Evolutionary conservation across 2,888 invertebrate genomes (phyloP).

Genomic region (Pseudoips prasinana): DNA sequence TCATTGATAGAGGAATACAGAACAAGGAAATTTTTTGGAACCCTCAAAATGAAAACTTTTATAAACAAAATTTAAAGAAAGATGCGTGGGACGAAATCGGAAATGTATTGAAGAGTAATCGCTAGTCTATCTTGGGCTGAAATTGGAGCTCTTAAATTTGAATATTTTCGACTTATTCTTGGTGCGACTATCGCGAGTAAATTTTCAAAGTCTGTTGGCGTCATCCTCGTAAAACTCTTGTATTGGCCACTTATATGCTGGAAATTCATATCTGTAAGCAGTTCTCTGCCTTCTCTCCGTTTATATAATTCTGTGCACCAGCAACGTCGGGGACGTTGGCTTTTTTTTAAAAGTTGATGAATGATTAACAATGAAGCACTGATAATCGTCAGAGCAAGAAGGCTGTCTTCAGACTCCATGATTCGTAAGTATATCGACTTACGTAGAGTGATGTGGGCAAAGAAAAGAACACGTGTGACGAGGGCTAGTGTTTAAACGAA

Average conservation of each 20-base stretch:
- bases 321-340: conserved; percentile 24
- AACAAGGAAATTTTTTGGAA: conserved; percentile 22
- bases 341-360: conserved; percentile 15
- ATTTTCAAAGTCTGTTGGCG: conserved; percentile 10
- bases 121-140: conserved; percentile 19
- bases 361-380: conserved; percentile 19
- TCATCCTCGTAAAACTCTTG: too few species aligned
- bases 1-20: conserved; percentile 22
- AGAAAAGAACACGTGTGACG: too few species aligned
- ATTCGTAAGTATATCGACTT: too few species aligned
- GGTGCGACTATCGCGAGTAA: conserved; percentile 18
- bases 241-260: too few species aligned
- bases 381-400: conserved; percentile 15
- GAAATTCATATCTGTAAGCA: too few species aligned
- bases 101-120: conserved; percentile 12
- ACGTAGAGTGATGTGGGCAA: too few species aligned
- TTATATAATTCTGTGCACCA: conserved; percentile 28
- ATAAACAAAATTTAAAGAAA: conserved; percentile 13
- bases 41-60: conserved; percentile 18
- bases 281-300: conserved; percentile 21
- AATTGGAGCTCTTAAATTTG: conserved; percentile 18
- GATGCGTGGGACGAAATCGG: conserved; percentile 11
- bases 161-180: conserved; percentile 17
- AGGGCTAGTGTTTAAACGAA: too few species aligned
- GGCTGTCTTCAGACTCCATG: conserved; percentile 13